Evolutionary conservation across 2,797 vertebrate genomes (phyloP).

Genomic region (Pempheris klunzingeri): DNA sequence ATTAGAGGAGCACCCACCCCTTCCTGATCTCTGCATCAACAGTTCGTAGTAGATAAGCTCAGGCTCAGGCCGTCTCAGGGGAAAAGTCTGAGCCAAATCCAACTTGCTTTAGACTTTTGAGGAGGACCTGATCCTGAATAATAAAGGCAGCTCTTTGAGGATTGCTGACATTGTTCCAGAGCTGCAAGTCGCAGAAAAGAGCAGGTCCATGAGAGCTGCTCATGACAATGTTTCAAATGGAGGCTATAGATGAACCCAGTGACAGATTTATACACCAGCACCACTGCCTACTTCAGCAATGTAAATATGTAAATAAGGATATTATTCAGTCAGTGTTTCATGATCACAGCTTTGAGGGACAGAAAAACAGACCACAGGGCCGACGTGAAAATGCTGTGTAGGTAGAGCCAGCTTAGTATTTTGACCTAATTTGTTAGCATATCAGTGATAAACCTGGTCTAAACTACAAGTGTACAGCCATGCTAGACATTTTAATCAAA

Average conservation of each 20-base stretch:
- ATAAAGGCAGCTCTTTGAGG: conserved; percentile 51
- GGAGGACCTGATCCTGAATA: conserved; percentile 47
- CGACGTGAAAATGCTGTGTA: not conserved
- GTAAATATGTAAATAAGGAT: not conserved
- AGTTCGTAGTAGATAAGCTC: conserved; percentile 70
- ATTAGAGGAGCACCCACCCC: conserved; percentile 64
- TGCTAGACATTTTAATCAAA: not conserved
- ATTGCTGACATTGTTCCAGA: conserved; percentile 25
- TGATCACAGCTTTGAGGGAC: not conserved
- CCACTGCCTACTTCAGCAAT: no score
- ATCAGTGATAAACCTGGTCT: no score
- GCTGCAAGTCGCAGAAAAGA: conserved; percentile 37
- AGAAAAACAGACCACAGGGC: not conserved
- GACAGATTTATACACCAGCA: no score
- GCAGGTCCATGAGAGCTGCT: not conserved
- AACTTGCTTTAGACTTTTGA: conserved; percentile 60
- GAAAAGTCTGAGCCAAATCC: conserved; percentile 72
- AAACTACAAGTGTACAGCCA: no score
- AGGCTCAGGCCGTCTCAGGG: conserved; percentile 58
- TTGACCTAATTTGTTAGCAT: not conserved
- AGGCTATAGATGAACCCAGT: not conserved
- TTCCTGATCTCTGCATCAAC: conserved; percentile 58
- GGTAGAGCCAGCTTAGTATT: not conserved
- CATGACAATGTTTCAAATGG: conserved; percentile 13
- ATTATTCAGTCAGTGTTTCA: not conserved